Base-by-base conservation (phyloP, 2,797 vertebrate species). In the Pelochelys cantorii region DNA sequence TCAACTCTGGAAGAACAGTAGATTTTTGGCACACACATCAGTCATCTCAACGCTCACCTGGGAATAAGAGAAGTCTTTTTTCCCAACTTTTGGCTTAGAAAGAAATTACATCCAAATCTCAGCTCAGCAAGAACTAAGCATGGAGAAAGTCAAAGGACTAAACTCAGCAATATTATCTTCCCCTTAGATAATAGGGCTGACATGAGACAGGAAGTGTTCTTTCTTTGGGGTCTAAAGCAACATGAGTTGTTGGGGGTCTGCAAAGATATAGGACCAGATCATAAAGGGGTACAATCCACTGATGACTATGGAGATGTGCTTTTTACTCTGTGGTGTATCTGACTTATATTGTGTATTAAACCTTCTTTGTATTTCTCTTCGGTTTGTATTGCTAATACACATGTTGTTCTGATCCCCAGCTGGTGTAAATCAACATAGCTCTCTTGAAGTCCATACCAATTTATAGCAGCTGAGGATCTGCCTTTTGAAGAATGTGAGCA, bases 91-190 rank as follows among this genome's bases (percentile, higher is more conserved):
- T 23, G 68, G 88, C 93, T 97, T 95, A 74, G 74, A 95, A 96
- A 97, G 92, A 97, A 95, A 95, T 90, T 77, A 93, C 86, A 93
- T 96, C 83, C 42, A 86, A 95, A 96, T 89, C 93, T 91, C 85
- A 79, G 77, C 84, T 96, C 88, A 62, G 83, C 81, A 22, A 91
- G 92, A 94, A 89, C 92, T 92, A 94, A 97, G 92, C 90, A 81
- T 88, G 85, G 82, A 71, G 34, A 88, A 96, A 97, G 81, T 65
- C 89, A 90, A 77, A 96, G 85, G 84, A 88, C n/a, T 79, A 93
- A 20, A 52, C 65, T 95, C 83, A 81, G 60, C 92, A 89, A 79
- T 59, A 37, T 83, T 93, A 92, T 71, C 56, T 53, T 59, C 77
- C 77, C 82, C n/a, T 88, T 60, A 78, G 94, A 96, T 54, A 95